A percentile compares a stretch with the other conserved stretches of the same genome.
These are phyloP conservation scores for Eulimnadia texana DNA, from an alignment of 1,140 invertebrate species.

Conservation along the genomic window DNA sequence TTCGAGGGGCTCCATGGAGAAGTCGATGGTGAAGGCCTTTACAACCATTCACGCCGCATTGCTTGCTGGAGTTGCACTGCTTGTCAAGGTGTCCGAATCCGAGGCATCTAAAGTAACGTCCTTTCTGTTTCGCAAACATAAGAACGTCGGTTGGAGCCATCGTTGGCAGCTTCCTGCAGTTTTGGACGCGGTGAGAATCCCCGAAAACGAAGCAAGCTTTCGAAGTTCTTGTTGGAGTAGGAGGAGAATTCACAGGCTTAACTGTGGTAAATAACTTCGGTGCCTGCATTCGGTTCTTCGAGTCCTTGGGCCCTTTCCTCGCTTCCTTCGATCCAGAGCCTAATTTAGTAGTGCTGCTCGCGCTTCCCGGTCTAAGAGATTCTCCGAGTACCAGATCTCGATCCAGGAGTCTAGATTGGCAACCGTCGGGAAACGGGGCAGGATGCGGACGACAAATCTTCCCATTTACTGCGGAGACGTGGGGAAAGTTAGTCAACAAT, in stretches of 20 bases:
- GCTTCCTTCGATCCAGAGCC: not conserved
- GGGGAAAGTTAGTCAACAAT: not conserved
- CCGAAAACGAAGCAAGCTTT: not conserved
- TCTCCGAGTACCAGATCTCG: not conserved
- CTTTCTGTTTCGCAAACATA: not conserved
- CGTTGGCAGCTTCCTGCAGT: conserved; percentile 4
- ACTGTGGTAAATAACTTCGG: not conserved
- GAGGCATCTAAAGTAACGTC: not conserved
- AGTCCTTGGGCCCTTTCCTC: not conserved
- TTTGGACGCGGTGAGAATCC: not conserved
- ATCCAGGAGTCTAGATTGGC: conserved; percentile 2
- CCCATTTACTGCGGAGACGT: not conserved
- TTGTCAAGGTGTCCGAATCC: not conserved
- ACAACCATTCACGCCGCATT: not conserved
- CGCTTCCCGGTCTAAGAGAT: not conserved
- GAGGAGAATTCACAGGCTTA: not conserved
- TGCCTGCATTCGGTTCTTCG: not conserved
- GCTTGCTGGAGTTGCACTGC: not conserved
- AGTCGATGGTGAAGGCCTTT: not conserved
- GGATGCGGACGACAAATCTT: not conserved
- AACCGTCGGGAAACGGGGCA: not conserved
- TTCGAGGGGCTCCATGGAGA: not conserved
- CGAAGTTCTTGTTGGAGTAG: not conserved
- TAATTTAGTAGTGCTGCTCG: not conserved
- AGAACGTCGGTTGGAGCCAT: not conserved